Conservation (phyloP, 2,113 vertebrate genomes). For the Gadus chalcogrammus region DNA sequence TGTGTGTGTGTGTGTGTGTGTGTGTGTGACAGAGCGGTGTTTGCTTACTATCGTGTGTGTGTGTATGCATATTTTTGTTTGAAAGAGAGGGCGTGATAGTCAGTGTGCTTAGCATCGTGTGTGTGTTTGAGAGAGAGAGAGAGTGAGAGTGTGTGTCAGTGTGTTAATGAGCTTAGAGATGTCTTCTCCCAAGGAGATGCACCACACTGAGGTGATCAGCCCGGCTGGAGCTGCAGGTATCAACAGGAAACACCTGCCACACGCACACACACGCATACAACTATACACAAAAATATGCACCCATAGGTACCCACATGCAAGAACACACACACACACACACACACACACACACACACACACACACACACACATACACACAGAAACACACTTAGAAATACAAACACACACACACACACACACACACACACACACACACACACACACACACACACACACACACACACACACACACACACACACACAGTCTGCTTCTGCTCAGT, state of each 20-base stretch:
- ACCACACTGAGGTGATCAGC: conserved; percentile 61
- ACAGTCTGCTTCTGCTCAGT: conserved; percentile 54
- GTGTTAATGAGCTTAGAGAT: conserved; percentile 63
- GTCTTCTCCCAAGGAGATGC: conserved; percentile 63
- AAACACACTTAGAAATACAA: neutral
- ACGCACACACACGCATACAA: conserved; percentile 13
- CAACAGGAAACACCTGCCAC: conserved; percentile 65
- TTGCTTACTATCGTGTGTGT: neutral
- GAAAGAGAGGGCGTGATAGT: too few species aligned
- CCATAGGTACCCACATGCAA: conserved; percentile 7
- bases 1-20: conserved; percentile 9
- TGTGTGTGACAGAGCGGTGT: neutral
- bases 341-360: conserved; percentile 15
- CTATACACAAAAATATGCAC: conserved; percentile 17
- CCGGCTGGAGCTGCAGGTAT: conserved; percentile 64
- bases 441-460: conserved; percentile 9
- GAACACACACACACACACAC: conserved; percentile 7
- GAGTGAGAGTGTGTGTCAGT: too few species aligned
- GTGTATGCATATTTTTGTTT: conserved; percentile 24
- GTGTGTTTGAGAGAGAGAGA: too few species aligned
- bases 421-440: conserved; percentile 11
- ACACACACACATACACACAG: conserved; percentile 17
- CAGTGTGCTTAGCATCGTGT: too few species aligned
- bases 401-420: conserved; percentile 24
- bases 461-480: conserved; percentile 33